These are phyloP conservation scores for Neria commutata DNA, from an alignment of 2,888 invertebrate species.

Conservation along the genomic window DNA sequence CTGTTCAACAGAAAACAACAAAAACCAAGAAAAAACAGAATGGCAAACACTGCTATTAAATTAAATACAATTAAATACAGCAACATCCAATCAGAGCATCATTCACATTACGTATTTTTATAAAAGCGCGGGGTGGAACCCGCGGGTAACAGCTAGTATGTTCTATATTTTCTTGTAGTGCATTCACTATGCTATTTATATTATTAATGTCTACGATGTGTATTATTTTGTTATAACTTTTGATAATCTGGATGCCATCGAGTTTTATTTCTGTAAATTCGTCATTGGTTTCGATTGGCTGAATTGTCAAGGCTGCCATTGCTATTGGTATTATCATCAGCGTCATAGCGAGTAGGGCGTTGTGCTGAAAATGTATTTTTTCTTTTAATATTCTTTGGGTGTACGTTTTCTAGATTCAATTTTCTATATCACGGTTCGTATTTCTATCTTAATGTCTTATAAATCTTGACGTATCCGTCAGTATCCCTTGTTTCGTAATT, in stretches of 20 bases:
- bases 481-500: constrained; percentile 7
- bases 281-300: not conserved
- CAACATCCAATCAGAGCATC: too few relatives aligned
- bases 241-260: not conserved
- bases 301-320: not conserved
- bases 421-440: constrained; percentile 14
- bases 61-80: too few relatives aligned
- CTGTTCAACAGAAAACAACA: too few relatives aligned
- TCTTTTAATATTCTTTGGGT: constrained; percentile 11
- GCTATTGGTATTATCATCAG: not conserved
- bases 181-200: not conserved
- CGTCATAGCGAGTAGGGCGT: not conserved
- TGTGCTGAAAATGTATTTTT: constrained; percentile 15
- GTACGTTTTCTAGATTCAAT: not conserved
- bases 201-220: not conserved
- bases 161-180: too few relatives aligned
- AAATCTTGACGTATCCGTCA: constrained; percentile 8
- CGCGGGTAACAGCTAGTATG: too few relatives aligned
- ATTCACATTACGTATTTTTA: too few relatives aligned
- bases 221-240: not conserved
- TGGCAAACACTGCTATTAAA: too few relatives aligned
- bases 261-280: not conserved
- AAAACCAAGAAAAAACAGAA: too few relatives aligned
- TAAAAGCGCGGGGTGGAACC: too few relatives aligned
- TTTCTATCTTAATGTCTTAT: constrained; percentile 8